Base-by-base conservation (phyloP, 2,797 vertebrate genomes). In the Rhinophrynus dorsalis region DNA sequence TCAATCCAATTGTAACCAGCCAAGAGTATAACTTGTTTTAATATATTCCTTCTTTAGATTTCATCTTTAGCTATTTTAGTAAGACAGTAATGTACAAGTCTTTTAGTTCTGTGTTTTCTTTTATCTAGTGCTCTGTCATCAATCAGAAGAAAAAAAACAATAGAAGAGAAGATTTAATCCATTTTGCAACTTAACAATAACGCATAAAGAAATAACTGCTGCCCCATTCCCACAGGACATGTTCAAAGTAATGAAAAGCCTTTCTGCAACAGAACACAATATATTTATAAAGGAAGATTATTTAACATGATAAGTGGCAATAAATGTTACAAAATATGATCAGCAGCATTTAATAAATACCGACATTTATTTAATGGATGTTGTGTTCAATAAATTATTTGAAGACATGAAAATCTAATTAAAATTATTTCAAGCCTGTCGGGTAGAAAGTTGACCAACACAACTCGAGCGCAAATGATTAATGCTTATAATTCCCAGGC, bases 251-350 rank as follows among this genome's bases (percentile, higher is more conserved):
- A 73, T 66, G 61, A 73, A 73, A 73, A 66, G 61, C 29, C 26
- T 73, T 73, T 73, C 44, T 72, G 45, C 61, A 42, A 32, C 61
- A 59, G 54, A 65, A 59, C 35, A 27, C 55, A 73, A 73, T 73
- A 73, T 73, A 73, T 73, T 73, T 66, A 73, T 55, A 59, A 73
- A 72, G 52, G 35, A 52, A 65, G 52, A 73, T 73, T 51, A 65
- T 73, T 66, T 66, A 73, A 73, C 55, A 66, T 65, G 69, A 73
- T 73, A 73, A 65, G 54, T 66, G 56, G 61, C 52, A 73, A 73
- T 73, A 73, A 66, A 73, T 73, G 69, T 73, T 73, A 59, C 32
- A 66, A 73, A 73, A 73, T 73, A 73, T 73, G 69, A 73, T 65
- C 55, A 66, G 55, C 23, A 27, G 54, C 61, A 66, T 52, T 73